Evolutionary conservation across 53 echinoderm and acorn worm genomes (phyloP).

Genomic region (Temnopleurus reevesii): DNA sequence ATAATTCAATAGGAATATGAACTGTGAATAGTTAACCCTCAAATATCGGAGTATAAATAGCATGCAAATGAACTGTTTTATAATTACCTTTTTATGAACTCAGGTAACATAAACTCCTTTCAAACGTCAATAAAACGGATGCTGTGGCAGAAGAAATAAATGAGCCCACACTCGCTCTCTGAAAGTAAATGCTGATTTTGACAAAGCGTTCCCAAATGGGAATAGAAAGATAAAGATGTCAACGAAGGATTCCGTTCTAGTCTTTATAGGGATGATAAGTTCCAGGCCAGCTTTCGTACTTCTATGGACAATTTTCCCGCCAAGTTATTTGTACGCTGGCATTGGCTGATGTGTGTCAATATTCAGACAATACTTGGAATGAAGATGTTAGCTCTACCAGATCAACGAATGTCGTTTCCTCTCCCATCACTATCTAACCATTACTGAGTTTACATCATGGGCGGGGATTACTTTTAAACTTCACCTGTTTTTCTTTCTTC

Average conservation of each 20-base stretch:
- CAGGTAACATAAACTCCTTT: too few species aligned
- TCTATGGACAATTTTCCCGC: not conserved
- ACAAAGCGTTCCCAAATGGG: too few species aligned
- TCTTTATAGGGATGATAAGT: not conserved
- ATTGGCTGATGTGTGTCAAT: not conserved
- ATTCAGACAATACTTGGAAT: not conserved
- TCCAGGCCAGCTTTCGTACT: not conserved
- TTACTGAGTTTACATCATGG: conserved; percentile 33
- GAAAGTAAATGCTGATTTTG: too few species aligned
- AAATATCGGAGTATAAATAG: too few species aligned
- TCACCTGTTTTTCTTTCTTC: conserved; percentile 1
- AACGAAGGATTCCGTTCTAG: not conserved
- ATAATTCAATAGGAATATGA: too few species aligned
- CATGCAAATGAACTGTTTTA: too few species aligned
- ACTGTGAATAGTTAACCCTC: too few species aligned
- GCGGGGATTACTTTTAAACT: conserved; percentile 21
- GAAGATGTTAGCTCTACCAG: not conserved
- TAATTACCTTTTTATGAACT: too few species aligned
- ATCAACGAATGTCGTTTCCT: not conserved
- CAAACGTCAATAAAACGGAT: too few species aligned
- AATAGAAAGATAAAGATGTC: not conserved
- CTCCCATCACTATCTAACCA: not conserved
- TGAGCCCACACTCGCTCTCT: too few species aligned
- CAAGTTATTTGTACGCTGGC: not conserved
- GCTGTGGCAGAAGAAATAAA: too few species aligned